These are phyloP conservation scores for Halesus radiatus DNA, from an alignment of 1,140 invertebrate species.

Conservation along the genomic window DNA sequence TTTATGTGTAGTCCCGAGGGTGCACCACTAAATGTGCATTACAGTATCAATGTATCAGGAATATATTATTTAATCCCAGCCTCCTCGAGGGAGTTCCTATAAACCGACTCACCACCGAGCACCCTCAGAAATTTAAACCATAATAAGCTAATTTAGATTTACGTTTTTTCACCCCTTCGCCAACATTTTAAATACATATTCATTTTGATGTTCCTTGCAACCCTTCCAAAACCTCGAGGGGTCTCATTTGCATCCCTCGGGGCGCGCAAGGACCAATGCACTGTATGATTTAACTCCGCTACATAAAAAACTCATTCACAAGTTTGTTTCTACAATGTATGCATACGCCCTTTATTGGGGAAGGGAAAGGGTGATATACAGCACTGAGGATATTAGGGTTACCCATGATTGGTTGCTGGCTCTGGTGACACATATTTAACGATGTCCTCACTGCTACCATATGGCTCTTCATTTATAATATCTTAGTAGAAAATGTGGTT, in stretches of 20 bases:
- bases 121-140: slow-evolving; percentile 50
- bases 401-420: slow-evolving; percentile 39
- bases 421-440: slow-evolving; percentile 31
- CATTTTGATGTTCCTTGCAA: slow-evolving; percentile 43
- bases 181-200: slow-evolving; percentile 52
- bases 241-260: slow-evolving; percentile 56
- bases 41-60: no score
- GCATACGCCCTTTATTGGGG: slow-evolving; percentile 42
- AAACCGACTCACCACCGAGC: slow-evolving; percentile 28
- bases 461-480: neutral
- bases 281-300: slow-evolving; percentile 31
- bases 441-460: neutral
- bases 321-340: slow-evolving; percentile 48
- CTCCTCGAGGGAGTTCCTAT: slow-evolving; percentile 33
- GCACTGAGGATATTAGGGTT: slow-evolving; percentile 34
- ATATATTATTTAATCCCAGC: neutral
- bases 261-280: slow-evolving; percentile 21
- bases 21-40: no score
- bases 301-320: slow-evolving; percentile 49
- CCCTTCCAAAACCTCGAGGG: slow-evolving; percentile 47
- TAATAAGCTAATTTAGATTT: slow-evolving; percentile 54
- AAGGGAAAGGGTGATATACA: slow-evolving; percentile 38
- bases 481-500: no score
- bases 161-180: slow-evolving; percentile 41
- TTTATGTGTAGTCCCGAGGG: no score